phyloP scores from a whole-genome alignment of 2,888 invertebrate species.

The Panzeria rudis region DNA sequence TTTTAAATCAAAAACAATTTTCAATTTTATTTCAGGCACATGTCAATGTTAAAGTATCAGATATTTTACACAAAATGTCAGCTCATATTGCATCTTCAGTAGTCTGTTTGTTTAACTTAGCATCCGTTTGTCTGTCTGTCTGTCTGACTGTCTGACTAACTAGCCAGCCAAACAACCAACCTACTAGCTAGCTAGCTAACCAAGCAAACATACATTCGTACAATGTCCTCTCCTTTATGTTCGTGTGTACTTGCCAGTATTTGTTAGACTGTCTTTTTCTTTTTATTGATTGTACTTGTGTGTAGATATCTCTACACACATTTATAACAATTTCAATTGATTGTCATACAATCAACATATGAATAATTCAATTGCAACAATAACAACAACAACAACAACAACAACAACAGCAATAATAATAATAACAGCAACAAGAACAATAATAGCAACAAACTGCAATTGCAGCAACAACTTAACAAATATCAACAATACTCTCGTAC shows the following conservation, averaged over 20 bases:
- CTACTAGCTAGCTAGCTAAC: background rate
- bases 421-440: constrained; percentile 27
- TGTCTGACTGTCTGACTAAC: too few species aligned
- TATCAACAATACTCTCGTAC: constrained; percentile 45
- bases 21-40: constrained; percentile 73
- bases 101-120: constrained; percentile 60
- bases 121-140: constrained; percentile 13
- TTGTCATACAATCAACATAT: constrained; percentile 82
- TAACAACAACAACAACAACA: constrained; percentile 33
- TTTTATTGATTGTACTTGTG: constrained; percentile 52
- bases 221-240: constrained; percentile 19
- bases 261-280: constrained; percentile 18
- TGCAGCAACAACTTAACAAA: constrained; percentile 63
- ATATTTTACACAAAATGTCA: constrained; percentile 71
- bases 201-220: background rate
- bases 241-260: background rate
- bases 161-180: background rate
- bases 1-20: constrained; percentile 72
- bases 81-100: constrained; percentile 68
- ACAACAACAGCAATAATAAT: constrained; percentile 38
- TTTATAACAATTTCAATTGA: constrained; percentile 83
- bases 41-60: constrained; percentile 71
- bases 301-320: constrained; percentile 63
- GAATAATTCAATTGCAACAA: constrained; percentile 80
- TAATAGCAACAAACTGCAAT: constrained; percentile 21